These are phyloP conservation scores for Gisinianus flammeolus DNA, from an alignment of 2,888 invertebrate species.

Conservation along the genomic window DNA sequence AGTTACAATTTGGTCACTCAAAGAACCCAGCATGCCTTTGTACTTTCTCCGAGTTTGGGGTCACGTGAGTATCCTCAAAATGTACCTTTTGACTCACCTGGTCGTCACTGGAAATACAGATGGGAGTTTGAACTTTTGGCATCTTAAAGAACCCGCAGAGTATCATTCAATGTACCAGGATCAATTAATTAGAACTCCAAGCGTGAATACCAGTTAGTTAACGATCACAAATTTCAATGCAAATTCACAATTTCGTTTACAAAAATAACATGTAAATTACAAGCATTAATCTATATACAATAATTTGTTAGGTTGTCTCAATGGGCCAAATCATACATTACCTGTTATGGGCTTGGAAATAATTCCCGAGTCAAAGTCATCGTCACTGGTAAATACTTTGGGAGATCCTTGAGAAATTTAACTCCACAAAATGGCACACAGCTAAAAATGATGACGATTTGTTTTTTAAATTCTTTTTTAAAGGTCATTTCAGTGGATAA, in stretches of 20 bases:
- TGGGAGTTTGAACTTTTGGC: constrained; percentile 54
- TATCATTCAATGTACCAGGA: constrained; percentile 55
- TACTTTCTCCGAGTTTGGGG: constrained; percentile 56
- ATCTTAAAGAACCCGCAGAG: constrained; percentile 50
- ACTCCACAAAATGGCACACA: not conserved
- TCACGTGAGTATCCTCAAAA: constrained; percentile 48
- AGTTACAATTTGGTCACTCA: constrained; percentile 54
- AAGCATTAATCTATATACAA: not conserved
- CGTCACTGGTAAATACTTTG: constrained; percentile 40
- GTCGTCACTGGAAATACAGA: constrained; percentile 52
- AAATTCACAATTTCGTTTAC: not conserved
- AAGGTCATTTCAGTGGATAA: constrained; percentile 45
- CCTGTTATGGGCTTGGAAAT: constrained; percentile 50
- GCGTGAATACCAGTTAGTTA: constrained; percentile 52
- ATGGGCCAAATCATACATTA: constrained; percentile 36
- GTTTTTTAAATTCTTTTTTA: not conserved
- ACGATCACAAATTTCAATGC: not conserved
- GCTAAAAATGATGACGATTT: not conserved
- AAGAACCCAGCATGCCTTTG: constrained; percentile 54
- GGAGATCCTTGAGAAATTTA: not conserved
- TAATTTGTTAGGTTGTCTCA: constrained; percentile 51
- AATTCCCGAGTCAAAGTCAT: constrained; percentile 46
- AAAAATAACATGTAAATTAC: not conserved
- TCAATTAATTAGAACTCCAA: constrained; percentile 54
- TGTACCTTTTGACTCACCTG: constrained; percentile 46